Evolutionary conservation across 2,113 vertebrate genomes (phyloP).

Genomic region (Notothenia rossii): DNA sequence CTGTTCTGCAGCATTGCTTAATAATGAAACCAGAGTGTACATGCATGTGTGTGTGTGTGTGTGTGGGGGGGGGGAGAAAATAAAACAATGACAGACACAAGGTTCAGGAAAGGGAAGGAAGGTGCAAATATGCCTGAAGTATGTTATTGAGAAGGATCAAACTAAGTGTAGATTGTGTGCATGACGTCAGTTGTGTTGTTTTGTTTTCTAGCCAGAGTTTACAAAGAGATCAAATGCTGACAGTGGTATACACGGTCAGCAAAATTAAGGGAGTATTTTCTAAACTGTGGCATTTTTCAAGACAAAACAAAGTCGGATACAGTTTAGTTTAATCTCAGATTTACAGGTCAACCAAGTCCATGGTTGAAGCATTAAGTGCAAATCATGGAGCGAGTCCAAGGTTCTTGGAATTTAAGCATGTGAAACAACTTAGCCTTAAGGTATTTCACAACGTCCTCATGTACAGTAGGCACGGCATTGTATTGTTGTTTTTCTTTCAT

Average conservation of each 20-base stretch:
- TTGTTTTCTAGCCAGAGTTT: constrained; percentile 23
- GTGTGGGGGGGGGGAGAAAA: constrained; percentile 29
- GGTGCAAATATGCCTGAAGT: constrained; percentile 49
- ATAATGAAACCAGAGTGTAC: constrained; percentile 78
- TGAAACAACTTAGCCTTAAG: constrained; percentile 61
- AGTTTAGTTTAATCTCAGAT: constrained; percentile 8
- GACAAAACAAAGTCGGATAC: constrained; percentile 22
- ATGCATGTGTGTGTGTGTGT: constrained; percentile 52
- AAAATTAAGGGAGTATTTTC: constrained; percentile 17
- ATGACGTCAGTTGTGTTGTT: constrained; percentile 2
- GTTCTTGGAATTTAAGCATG: constrained; percentile 58
- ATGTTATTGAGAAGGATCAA: constrained; percentile 10
- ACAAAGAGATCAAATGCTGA: constrained; percentile 24
- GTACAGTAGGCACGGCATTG: constrained; percentile 57
- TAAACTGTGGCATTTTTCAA: constrained; percentile 6
- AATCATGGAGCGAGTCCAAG: constrained; percentile 30
- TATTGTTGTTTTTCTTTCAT: constrained; percentile 12
- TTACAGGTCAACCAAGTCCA: constrained; percentile 27
- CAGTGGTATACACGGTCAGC: constrained; percentile 9
- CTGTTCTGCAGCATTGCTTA: constrained; percentile 82
- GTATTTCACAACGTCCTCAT: constrained; percentile 59
- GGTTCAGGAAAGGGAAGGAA: constrained; percentile 62
- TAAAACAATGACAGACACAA: constrained; percentile 63
- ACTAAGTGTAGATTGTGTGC: constrained; percentile 34
- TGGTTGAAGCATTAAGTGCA: constrained; percentile 26